Base-by-base conservation (phyloP, 2,888 invertebrate species). In the Drosophila mimica region DNA sequence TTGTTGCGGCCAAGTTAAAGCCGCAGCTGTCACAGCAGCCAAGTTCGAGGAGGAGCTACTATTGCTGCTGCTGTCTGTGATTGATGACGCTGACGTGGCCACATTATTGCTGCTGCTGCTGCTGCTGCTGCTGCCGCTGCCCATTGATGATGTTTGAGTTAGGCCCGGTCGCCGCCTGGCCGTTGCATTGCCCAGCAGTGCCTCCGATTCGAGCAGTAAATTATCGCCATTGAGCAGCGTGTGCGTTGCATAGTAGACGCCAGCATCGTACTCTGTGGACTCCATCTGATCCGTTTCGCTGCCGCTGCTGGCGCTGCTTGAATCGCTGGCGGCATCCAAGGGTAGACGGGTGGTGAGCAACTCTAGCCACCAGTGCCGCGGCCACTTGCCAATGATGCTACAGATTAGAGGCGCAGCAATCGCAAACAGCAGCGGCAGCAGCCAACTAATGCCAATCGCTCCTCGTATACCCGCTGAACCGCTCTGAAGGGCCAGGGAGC, bases 351-450 rank as follows among this genome's bases (percentile, higher is more conserved):
- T 71, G 84, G 74, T 79, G 0, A 82, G 82, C 68, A 94, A 93
- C 72, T 95, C 94, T 75, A 96, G 92, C 95, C 96, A 96, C 96
- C 96, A 96, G 54, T 95, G 91, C n/a, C 89, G 88, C 74, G 93
- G 93, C 92, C 93, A 92, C 82, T 93, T 92, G 74, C 92, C 93
- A 77, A 92, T 92, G 70, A 93, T 93, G 81, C 91, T 92, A 86
- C 93, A 93, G 76, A 93, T 93, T 74, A 93, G 91, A 67, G 93
- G 93, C 66, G 92, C 91, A 61, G 92, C 91, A 68, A 93, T 91
- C 38, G 93, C 93, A 79, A 92, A 93, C 34, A 93, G 84, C 51
- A 93, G 82, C 64, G 93, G 93, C 74, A 93, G 64, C 60, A 93
- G 72, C 93, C 93, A 93, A 72, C 93, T 93, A 67, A 93, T 92